These are phyloP conservation scores for Metopia argyrocephala DNA, from an alignment of 2,888 invertebrate genomes.

Conservation along the genomic window DNA sequence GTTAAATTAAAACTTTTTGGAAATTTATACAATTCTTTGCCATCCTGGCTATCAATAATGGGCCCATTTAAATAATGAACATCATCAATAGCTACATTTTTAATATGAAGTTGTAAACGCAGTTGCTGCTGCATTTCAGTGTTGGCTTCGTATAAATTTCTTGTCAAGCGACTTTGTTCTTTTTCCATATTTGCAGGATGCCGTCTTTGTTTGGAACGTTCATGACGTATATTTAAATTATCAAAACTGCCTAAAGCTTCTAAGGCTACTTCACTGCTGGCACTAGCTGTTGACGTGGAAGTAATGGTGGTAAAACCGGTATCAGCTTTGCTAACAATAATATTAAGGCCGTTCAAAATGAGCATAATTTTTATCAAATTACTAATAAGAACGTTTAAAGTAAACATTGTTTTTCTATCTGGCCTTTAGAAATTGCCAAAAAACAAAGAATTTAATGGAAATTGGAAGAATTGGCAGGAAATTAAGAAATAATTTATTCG, in stretches of 20 bases:
- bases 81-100: background rate
- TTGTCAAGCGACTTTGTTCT: slow-evolving; percentile 14
- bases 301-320: background rate
- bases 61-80: background rate
- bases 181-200: slow-evolving; percentile 9
- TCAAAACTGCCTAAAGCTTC: slow-evolving; percentile 2
- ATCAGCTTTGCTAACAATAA: background rate
- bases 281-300: background rate
- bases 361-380: slow-evolving; percentile 57
- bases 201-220: slow-evolving; percentile 50
- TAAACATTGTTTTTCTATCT: slow-evolving; percentile 34
- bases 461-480: background rate
- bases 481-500: too few species aligned
- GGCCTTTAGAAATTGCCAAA: background rate
- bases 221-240: slow-evolving; percentile 44
- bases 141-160: background rate
- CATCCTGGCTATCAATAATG: slow-evolving; percentile 77
- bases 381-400: slow-evolving; percentile 22
- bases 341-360: slow-evolving; percentile 38
- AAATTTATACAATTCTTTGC: slow-evolving; percentile 75
- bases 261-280: background rate
- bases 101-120: slow-evolving; percentile 4
- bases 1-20: slow-evolving; percentile 12
- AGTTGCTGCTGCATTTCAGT: background rate
- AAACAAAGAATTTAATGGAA: background rate